Evolutionary conservation across 1,140 invertebrate species (phyloP).

Genomic region (Drosophila sechellia): DNA sequence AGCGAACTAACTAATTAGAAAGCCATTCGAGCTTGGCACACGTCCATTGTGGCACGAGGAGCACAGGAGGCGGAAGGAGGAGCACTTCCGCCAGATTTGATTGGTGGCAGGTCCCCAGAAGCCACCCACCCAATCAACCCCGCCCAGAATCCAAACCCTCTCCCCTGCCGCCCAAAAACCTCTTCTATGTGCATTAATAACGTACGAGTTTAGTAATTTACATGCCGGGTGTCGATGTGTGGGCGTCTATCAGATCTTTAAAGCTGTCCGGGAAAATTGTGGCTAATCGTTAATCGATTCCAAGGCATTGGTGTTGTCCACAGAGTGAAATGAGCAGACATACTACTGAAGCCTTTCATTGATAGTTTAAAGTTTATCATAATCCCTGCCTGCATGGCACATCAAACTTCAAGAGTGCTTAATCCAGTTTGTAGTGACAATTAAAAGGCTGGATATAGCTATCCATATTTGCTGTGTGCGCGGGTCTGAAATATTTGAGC

Average conservation of each 20-base stretch:
- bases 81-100: conserved; percentile 37
- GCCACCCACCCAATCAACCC: conserved; percentile 24
- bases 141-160: background rate
- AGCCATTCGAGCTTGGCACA: conserved; percentile 63
- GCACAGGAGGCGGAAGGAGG: conserved; percentile 19
- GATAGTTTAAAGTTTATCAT: too few species aligned
- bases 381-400: too few species aligned
- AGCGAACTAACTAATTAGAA: conserved; percentile 75
- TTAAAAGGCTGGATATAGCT: background rate
- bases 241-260: conserved; percentile 30
- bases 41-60: conserved; percentile 41
- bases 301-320: background rate
- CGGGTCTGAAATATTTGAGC: conserved; percentile 29
- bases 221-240: conserved; percentile 42
- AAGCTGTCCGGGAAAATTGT: conserved; percentile 32
- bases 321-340: background rate
- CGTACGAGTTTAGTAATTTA: conserved; percentile 81
- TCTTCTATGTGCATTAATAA: conserved; percentile 64
- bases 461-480: conserved; percentile 8
- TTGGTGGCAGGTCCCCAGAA: conserved; percentile 34
- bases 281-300: conserved; percentile 42
- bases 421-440: conserved; percentile 1
- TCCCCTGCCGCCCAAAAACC: background rate
- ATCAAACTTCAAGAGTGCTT: background rate
- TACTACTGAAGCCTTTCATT: background rate